Evolutionary conservation across 2,797 vertebrate genomes (phyloP).

Genomic region (Poecilia gillii): DNA sequence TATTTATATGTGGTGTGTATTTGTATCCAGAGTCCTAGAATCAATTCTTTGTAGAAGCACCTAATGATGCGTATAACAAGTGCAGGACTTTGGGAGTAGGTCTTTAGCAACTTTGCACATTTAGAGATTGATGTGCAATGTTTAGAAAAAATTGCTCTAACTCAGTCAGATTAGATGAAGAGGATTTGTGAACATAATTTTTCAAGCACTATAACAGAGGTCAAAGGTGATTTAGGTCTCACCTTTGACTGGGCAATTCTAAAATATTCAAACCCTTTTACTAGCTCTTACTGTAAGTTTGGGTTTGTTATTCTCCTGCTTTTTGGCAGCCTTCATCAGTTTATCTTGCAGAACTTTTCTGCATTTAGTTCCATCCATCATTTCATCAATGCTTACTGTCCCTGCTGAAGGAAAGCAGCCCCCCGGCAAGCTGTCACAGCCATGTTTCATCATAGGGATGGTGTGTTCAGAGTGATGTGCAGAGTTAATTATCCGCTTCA

Average conservation of each 20-base stretch:
- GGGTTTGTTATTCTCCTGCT: not conserved
- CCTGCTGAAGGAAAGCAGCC: not conserved
- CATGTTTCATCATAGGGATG: not conserved
- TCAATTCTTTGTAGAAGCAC: not conserved
- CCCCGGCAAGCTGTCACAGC: not conserved
- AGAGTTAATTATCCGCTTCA: not conserved
- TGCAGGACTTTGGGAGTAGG: not conserved
- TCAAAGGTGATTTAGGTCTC: conserved; percentile 1
- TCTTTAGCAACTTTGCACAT: not conserved
- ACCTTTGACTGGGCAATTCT: not conserved
- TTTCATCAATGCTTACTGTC: not conserved
- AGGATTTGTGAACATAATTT: not conserved
- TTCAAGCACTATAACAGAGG: not conserved
- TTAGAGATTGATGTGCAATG: no score
- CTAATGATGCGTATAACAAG: not conserved
- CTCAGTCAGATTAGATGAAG: not conserved
- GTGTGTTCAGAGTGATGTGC: not conserved
- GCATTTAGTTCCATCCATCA: not conserved
- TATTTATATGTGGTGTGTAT: not conserved
- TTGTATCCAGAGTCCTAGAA: not conserved
- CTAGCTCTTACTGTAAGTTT: not conserved
- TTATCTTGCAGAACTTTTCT: not conserved
- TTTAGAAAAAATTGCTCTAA: not conserved
- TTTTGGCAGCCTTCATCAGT: not conserved
- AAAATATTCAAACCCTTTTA: not conserved